Base-by-base conservation (phyloP, 2,888 invertebrate genomes). In the Ormyrus nitidulus region DNA sequence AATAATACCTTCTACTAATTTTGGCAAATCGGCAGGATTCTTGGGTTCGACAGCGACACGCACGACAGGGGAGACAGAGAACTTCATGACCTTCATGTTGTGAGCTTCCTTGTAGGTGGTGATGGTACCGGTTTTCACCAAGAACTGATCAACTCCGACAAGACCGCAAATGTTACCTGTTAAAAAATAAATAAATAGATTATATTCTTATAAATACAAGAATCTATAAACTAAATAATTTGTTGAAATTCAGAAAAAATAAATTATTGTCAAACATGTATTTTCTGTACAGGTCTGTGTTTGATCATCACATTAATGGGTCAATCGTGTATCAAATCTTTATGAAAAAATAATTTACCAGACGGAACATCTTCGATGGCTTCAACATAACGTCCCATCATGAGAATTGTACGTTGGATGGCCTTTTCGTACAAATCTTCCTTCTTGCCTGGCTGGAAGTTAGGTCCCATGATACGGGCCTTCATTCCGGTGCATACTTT, bases 311-410 rank as follows among this genome's bases (percentile, higher is more conserved):
- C 85, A 13, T 4, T 34, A 34, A 34, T 34, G 3, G 2, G 34
- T 34, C 34, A 8, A 68, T 69, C 6, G 11, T 69, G 51, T 56
- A 66, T 70, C 10, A 58, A 65, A 64, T 53, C 11, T 59, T 53
- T 3, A 51, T 62, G 56, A 68, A n/a, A 54, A 53, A 74, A 34
- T 34, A 34, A 86, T 83, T 92, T 92, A 90, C 95, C 99, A 85
- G 95, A 98, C 81, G 99, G 99, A 84, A 99, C 99, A 92, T 99
- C 99, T 92, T 99, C 99, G 88, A 99, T 99, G 84, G 99, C 98
- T 92, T 99, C 99, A 81, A 97, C 97, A 90, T 99, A 99, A 92
- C 99, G 97, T 84, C 99, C 99, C 99, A 99, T 99, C 99, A 99
- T 99, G 89, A 99, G 94, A 91, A 99, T 98, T 82, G 99, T 99